phyloP scores from a whole-genome alignment of 2,113 vertebrate genomes.

The Phoenicopterus ruber region DNA sequence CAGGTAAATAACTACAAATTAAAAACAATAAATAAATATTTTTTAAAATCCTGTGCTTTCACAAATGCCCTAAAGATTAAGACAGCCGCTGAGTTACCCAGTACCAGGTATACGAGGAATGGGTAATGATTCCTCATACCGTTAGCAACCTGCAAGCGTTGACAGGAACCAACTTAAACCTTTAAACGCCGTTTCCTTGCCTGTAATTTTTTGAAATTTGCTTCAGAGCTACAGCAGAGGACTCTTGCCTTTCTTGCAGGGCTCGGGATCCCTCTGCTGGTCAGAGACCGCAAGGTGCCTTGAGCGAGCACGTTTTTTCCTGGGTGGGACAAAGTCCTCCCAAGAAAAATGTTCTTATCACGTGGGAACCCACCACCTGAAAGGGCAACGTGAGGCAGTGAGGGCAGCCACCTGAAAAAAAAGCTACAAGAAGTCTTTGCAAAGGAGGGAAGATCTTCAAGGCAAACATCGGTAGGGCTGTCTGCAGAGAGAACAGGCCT shows the following conservation, averaged over 20 bases:
- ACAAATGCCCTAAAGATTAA: background rate
- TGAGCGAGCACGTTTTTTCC: rapidly evolving
- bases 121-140: background rate
- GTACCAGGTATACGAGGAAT: background rate
- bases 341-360: background rate
- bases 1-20: background rate
- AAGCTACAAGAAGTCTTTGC: background rate
- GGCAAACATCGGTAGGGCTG: background rate
- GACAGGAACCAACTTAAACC: background rate
- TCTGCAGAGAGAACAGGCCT: background rate
- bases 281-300: background rate
- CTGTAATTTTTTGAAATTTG: rapidly evolving
- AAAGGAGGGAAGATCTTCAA: background rate
- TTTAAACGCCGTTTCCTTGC: rapidly evolving
- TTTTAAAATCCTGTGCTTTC: background rate
- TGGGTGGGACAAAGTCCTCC: background rate
- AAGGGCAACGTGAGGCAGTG: rapidly evolving
- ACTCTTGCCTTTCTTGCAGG: background rate
- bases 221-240: background rate
- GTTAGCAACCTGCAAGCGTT: too few relatives aligned
- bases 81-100: background rate
- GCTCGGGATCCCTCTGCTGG: constrained; percentile 57
- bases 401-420: background rate
- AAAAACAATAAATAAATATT: rapidly evolving
- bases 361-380: background rate